These are phyloP conservation scores for Galbula dea DNA, from an alignment of 2,113 vertebrate species.

Conservation along the genomic window DNA sequence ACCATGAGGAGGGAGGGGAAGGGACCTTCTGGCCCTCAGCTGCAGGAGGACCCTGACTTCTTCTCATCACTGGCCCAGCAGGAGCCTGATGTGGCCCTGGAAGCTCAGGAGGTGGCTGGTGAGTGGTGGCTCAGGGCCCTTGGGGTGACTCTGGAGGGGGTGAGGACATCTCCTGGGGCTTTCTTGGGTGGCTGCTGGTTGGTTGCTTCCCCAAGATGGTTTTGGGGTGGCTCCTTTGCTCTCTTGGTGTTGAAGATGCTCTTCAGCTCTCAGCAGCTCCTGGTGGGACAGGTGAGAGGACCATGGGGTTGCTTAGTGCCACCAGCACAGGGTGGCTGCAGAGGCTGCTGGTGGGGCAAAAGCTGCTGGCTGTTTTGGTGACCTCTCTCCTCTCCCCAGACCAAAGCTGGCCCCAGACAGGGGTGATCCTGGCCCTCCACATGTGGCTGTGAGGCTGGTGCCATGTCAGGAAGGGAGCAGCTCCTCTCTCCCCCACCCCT, in stretches of 20 bases:
- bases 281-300: too few relatives aligned
- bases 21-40: neutral
- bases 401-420: too few relatives aligned
- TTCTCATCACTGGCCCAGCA: neutral
- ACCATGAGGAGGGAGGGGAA: neutral
- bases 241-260: neutral
- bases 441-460: too few relatives aligned
- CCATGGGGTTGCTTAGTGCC: too few relatives aligned
- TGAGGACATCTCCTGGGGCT: rapidly evolving
- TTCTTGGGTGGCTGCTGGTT: rapidly evolving
- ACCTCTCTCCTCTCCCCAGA: too few relatives aligned
- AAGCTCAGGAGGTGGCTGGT: constrained; percentile 18
- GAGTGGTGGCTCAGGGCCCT: neutral
- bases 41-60: neutral
- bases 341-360: too few relatives aligned
- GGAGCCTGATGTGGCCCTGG: neutral
- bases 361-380: too few relatives aligned
- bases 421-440: too few relatives aligned
- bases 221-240: rapidly evolving
- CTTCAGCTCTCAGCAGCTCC: too few relatives aligned
- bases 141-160: neutral
- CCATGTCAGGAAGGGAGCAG: too few relatives aligned
- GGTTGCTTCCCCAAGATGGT: neutral
- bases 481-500: too few relatives aligned
- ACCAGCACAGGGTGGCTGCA: too few relatives aligned